A percentile compares a stretch with the other conserved stretches of the same genome.
phyloP scores from a whole-genome alignment of 2,113 vertebrate species.

The Stercorarius parasiticus region DNA sequence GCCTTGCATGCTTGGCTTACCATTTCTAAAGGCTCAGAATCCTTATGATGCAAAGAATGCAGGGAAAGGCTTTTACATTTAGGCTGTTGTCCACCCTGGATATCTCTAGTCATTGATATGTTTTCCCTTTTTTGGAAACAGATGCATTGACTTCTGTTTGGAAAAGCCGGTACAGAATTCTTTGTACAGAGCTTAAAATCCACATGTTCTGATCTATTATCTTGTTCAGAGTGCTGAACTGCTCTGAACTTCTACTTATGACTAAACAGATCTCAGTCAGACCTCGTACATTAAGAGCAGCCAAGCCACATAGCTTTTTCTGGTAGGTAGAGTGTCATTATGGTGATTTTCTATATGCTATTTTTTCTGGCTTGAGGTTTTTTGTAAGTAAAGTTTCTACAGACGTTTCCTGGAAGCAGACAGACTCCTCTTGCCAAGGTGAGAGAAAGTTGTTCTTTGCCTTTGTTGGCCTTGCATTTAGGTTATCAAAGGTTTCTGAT shows the following conservation, averaged over 20 bases:
- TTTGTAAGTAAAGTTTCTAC: not conserved
- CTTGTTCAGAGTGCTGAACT: not conserved
- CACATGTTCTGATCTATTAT: not conserved
- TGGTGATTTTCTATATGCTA: not conserved
- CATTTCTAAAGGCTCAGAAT: not conserved
- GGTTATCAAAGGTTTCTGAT: not conserved
- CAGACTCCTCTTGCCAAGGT: not conserved
- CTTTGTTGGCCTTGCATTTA: not conserved
- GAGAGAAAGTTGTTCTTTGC: not conserved
- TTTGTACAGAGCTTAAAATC: not conserved
- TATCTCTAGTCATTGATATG: not conserved
- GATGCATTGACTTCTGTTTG: not conserved
- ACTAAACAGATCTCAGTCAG: not conserved
- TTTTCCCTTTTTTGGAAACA: not conserved
- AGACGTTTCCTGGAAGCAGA: not conserved
- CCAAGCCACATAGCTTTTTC: not conserved
- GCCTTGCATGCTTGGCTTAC: not conserved
- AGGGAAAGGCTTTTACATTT: not conserved
- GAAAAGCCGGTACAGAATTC: not conserved
- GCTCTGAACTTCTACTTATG: not conserved
- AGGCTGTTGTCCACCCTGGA: not conserved
- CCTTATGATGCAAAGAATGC: not conserved
- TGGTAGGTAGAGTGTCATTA: not conserved
- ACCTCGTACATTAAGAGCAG: not conserved
- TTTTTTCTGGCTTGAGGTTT: not conserved